Conservation (phyloP, 2,888 invertebrate species). For the Dendrolimus pini region DNA sequence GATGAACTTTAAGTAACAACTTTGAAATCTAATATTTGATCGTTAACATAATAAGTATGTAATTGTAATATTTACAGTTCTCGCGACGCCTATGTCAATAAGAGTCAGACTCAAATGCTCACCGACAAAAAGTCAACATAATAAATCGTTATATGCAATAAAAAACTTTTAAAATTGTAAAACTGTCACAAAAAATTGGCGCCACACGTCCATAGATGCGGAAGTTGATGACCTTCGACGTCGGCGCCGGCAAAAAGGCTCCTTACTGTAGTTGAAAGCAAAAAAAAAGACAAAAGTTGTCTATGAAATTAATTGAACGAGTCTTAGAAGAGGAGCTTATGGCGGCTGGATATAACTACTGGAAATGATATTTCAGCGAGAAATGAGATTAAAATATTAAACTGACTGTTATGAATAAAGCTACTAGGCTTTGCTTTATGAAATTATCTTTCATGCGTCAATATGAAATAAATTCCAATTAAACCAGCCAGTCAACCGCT, state of each 20-base stretch:
- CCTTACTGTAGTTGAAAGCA: neutral
- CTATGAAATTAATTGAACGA: neutral
- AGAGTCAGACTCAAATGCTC: neutral
- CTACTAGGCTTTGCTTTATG: too few species aligned
- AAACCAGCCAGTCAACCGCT: too few species aligned
- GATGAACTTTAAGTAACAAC: too few species aligned
- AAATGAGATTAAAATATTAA: too few species aligned
- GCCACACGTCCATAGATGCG: conserved; percentile 25
- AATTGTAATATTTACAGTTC: neutral
- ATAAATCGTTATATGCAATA: neutral
- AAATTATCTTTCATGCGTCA: too few species aligned
- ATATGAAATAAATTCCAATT: too few species aligned
- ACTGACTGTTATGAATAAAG: too few species aligned
- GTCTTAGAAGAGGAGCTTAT: neutral
- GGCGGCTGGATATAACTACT: too few species aligned
- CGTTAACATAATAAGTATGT: too few species aligned
- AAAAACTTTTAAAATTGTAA: neutral
- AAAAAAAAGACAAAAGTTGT: conserved; percentile 1
- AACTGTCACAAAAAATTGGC: conserved; percentile 33
- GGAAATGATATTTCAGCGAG: too few species aligned
- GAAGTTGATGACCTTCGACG: conserved; percentile 28
- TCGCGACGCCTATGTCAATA: neutral
- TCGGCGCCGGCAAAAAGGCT: neutral
- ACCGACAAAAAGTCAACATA: neutral
- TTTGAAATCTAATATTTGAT: too few species aligned